Conservation (phyloP, 30 jellyfish, hydroid and myxozoan species). For the Sanderia malayensis region DNA sequence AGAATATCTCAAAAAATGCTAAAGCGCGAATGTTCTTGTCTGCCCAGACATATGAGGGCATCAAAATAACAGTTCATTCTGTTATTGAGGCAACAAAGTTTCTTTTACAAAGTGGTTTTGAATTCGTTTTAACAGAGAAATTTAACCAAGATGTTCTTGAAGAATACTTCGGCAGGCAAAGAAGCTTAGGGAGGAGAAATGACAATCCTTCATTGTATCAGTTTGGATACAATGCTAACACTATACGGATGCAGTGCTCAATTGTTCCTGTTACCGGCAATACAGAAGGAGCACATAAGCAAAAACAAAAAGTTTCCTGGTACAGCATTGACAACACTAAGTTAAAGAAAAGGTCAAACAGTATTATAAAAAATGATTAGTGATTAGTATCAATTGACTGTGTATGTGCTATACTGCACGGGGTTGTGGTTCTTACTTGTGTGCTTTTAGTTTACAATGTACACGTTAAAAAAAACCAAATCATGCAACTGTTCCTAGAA, state of each 20-base stretch:
- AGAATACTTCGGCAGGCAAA: conserved; percentile 45
- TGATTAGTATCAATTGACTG: too few species aligned
- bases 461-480: too few species aligned
- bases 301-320: conserved; percentile 27
- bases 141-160: conserved; percentile 48
- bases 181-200: conserved; percentile 44
- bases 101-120: conserved; percentile 32
- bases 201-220: conserved; percentile 45
- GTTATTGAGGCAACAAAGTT: conserved; percentile 49
- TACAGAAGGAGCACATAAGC: conserved; percentile 28
- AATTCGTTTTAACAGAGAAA: conserved; percentile 33
- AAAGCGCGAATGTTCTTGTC: conserved; percentile 40
- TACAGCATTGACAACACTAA: conserved; percentile 8
- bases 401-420: too few species aligned
- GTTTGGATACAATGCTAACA: conserved; percentile 25
- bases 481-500: too few species aligned
- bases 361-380: too few species aligned
- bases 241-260: conserved; percentile 40
- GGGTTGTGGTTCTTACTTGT: too few species aligned
- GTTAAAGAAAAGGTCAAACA: not conserved
- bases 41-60: conserved; percentile 41
- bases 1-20: conserved; percentile 10
- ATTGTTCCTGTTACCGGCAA: conserved; percentile 40
- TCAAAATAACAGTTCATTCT: conserved; percentile 44
- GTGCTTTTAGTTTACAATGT: too few species aligned